phyloP scores from a whole-genome alignment of 1,140 invertebrate species.

The Caenorhabditis elegans region WBcel235 BX284603.4:10188001-10188500 shows the following conservation, averaged over 20 bases:
- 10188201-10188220: constrained; percentile 32
- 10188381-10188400: too few species aligned
- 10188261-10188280: not conserved
- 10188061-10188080: not conserved
- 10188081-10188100: constrained; percentile 15
- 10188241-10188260: constrained; percentile 24
- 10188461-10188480: too few species aligned
- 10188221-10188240: constrained; percentile 33
- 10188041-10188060: constrained; percentile 12
- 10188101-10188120: not conserved
- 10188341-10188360: too few species aligned
- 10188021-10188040: constrained; percentile 4
- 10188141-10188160: not conserved
- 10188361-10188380: too few species aligned
- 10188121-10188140: constrained; percentile 26
- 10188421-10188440: too few species aligned
- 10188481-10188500: too few species aligned
- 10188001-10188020: not conserved
- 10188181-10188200: constrained; percentile 4
- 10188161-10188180: too few species aligned
- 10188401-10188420: too few species aligned
- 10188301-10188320: too few species aligned
- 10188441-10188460: too few species aligned
- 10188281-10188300: not conserved
- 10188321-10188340: too few species aligned